A percentile compares a stretch with the other conserved stretches of the same genome.
Conservation (phyloP, 2,113 vertebrate species). For the Bambusicola thoracicus region DNA sequence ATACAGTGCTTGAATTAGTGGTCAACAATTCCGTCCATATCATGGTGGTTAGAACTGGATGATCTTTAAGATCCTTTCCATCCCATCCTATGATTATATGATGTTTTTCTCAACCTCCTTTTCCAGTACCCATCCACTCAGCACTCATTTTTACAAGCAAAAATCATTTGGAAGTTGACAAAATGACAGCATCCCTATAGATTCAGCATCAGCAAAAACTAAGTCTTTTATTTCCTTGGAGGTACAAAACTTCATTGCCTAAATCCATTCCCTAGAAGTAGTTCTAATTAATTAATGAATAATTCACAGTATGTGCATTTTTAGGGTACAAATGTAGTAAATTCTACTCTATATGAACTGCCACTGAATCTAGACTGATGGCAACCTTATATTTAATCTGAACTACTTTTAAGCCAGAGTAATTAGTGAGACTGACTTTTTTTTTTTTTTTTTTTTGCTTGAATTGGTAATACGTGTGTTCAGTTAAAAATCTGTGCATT, state of each 20-base stretch:
- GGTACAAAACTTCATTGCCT: constrained; percentile 3
- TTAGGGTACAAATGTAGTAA: constrained; percentile 18
- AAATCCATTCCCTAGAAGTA: neutral
- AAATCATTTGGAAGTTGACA: neutral
- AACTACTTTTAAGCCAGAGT: constrained; percentile 22
- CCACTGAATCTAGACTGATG: neutral
- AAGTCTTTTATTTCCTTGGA: neutral
- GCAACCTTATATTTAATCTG: constrained; percentile 24
- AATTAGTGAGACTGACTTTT: constrained; percentile 31
- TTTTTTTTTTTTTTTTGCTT: constrained; percentile 33
- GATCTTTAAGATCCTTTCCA: neutral
- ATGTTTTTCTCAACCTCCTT: neutral
- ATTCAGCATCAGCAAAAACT: neutral
- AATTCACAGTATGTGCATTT: neutral
- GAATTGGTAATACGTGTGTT: constrained; percentile 22
- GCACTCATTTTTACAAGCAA: neutral
- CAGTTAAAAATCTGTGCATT: neutral
- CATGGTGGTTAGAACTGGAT: neutral
- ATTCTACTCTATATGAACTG: neutral
- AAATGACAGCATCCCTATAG: neutral
- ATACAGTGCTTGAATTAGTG: neutral
- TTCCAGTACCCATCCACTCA: neutral
- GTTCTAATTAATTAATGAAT: constrained; percentile 50
- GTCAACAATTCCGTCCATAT: neutral
- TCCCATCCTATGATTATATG: neutral